Evolutionary conservation across 64 coral and sea anemone species (phyloP).

Genomic region (Hydrozoanthus tunicans): DNA sequence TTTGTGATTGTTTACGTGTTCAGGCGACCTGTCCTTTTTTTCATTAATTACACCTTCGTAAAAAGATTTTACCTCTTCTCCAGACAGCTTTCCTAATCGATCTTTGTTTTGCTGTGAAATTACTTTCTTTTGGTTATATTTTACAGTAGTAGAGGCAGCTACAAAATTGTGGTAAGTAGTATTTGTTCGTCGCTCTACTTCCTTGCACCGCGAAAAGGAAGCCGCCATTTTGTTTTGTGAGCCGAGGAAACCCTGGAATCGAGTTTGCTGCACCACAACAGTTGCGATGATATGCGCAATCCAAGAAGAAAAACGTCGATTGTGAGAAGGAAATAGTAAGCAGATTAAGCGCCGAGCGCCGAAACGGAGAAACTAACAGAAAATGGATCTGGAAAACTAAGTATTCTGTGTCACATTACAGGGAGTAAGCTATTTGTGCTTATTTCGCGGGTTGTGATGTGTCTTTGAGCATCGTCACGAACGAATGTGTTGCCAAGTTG

Average conservation of each 20-base stretch:
- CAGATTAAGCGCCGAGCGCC: no score
- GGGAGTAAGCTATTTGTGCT: no score
- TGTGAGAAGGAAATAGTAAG: no score
- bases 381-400: neutral
- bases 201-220: no score
- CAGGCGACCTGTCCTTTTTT: neutral
- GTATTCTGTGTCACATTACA: no score
- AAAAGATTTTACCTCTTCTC: constrained; percentile 72
- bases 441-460: no score
- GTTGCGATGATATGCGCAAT: no score
- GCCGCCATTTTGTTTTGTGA: neutral
- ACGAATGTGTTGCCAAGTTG: neutral
- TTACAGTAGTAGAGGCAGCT: neutral
- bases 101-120: constrained; percentile 10
- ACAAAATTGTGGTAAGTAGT: constrained; percentile 52
- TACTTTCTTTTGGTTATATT: neutral
- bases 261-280: no score
- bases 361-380: no score
- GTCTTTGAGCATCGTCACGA: no score
- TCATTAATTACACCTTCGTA: constrained; percentile 65
- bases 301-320: no score
- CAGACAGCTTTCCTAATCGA: constrained; percentile 48
- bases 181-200: neutral
- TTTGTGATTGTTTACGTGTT: neutral
- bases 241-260: no score